These are phyloP conservation scores for Zaprionus lineosus DNA, from an alignment of 2,888 invertebrate genomes.

Conservation along the genomic window DNA sequence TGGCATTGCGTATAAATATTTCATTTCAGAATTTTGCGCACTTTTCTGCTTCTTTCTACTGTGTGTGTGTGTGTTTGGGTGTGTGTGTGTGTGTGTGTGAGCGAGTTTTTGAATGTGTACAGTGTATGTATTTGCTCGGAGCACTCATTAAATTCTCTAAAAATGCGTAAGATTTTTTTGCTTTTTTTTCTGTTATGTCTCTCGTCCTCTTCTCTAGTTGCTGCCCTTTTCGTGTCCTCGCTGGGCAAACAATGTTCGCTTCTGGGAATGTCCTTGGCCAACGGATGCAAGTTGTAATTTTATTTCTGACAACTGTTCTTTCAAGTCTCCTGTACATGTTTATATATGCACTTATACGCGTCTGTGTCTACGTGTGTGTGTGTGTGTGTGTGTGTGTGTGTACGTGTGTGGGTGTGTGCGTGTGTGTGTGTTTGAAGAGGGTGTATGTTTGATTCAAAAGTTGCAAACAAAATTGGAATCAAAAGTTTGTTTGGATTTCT, in stretches of 20 bases:
- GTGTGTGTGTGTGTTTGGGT: conserved; percentile 5
- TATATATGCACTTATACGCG: too few species aligned
- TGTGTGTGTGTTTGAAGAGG: conserved; percentile 26
- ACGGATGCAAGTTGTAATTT: conserved; percentile 77
- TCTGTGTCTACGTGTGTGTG: conserved; percentile 18
- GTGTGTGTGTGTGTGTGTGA: conserved; percentile 20
- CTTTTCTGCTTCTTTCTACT: conserved; percentile 10
- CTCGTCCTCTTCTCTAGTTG: conserved; percentile 6
- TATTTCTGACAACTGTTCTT: conserved; percentile 63
- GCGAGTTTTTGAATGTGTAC: conserved; percentile 4
- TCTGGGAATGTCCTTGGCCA: conserved; percentile 32
- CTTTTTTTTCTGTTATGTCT: conserved; percentile 24
- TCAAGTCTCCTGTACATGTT: conserved; percentile 18
- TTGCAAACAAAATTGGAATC: conserved; percentile 73
- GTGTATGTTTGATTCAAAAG: conserved; percentile 67
- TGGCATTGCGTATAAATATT: conserved; percentile 56
- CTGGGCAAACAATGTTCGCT: conserved; percentile 64
- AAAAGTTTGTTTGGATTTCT: conserved; percentile 73
- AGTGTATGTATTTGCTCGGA: conserved; percentile 15
- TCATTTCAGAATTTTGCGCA: conserved; percentile 44
- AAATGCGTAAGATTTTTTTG: conserved; percentile 60
- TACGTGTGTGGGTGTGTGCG: conserved; percentile 31
- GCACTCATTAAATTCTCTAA: conserved; percentile 52
- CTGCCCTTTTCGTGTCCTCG: conserved; percentile 62
- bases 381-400: conserved; percentile 27